Evolutionary conservation across 2,113 vertebrate species (phyloP), one percentile per base, ranked within the genome.

Genomic region (Coryphaenoides rupestris): DNA sequence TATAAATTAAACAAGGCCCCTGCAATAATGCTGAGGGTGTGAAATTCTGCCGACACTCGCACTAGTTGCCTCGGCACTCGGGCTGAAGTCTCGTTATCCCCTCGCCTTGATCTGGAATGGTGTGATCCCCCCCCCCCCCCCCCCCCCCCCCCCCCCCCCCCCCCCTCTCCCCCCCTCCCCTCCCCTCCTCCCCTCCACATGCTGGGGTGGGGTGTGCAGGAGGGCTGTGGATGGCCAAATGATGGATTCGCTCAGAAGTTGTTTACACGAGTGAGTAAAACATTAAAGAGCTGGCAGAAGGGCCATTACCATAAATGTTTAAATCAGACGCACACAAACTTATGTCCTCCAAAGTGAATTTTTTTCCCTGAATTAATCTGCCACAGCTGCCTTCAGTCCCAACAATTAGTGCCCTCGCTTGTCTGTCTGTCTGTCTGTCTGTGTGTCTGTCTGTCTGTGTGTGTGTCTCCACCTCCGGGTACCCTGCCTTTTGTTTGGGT

Each of bases 261-360:
- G 85, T 94, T 94, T 92, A 92, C 89, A 92, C 89, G 89, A 92
- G 88, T 92, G 87, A 91, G 89, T 91, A 87, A 91, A 92, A 90
- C 90, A 92, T 95, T 94, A 94, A 90, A 88, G 92, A 92, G 89
- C 91, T 92, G 90, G 91, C 93, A 98, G 94, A 96, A 93, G 94
- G 94, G 75, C 90, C 85, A 94, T 97, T 96, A 95, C 91, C 93
- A 95, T 97, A 95, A 95, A 94, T 94, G 93, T 95, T 95, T 98
- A 95, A 94, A 94, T 94, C 91, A 93, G 92, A 93, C 88, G 90
- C 90, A 91, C 90, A 91, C 91, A 94, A 93, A 94, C 88, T 91
- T 92, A 92, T 91, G 89, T 49, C 86, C 81, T 89, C 78, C 78
- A 92, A 33, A 95, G 93, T 94, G 88, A 95, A 96, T 94, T 93